These are phyloP conservation scores for Orcinus orca DNA, from an alignment of 2,113 vertebrate genomes.

Conservation along the genomic window DNA sequence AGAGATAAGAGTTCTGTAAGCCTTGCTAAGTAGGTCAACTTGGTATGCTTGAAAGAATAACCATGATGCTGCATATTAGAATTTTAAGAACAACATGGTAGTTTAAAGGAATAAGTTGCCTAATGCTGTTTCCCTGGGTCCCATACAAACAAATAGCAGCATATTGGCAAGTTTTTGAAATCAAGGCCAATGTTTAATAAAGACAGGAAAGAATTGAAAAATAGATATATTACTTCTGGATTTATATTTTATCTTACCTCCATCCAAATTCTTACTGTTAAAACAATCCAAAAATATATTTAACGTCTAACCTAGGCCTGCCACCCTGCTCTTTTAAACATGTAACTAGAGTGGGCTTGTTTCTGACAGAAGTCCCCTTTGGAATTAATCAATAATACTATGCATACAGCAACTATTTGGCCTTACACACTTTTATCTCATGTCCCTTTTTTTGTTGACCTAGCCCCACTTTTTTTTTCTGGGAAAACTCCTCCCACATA, in stretches of 20 bases:
- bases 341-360: neutral
- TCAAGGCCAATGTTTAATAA: conserved; percentile 51
- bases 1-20: neutral
- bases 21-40: neutral
- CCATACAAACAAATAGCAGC: conserved; percentile 34
- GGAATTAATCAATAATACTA: conserved; percentile 28
- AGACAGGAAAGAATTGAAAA: conserved; percentile 36
- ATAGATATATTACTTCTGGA: conserved; percentile 37
- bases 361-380: conserved; percentile 19
- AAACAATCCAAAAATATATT: conserved; percentile 49
- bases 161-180: conserved; percentile 43
- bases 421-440: neutral
- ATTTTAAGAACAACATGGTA: neutral
- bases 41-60: neutral
- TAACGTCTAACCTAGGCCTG: conserved; percentile 1
- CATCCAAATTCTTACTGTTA: conserved; percentile 40
- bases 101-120: conserved; percentile 18
- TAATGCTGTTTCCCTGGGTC: conserved; percentile 49
- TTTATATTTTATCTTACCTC: conserved; percentile 41
- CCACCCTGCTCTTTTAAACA: conserved; percentile 13
- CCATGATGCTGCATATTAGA: neutral
- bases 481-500: neutral
- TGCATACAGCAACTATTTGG: neutral
- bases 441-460: neutral
- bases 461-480: neutral